Percentiles rank a stretch among this genome's conserved stretches.
Conservation (phyloP, 2,888 invertebrate species). For the Syritta pipiens region DNA sequence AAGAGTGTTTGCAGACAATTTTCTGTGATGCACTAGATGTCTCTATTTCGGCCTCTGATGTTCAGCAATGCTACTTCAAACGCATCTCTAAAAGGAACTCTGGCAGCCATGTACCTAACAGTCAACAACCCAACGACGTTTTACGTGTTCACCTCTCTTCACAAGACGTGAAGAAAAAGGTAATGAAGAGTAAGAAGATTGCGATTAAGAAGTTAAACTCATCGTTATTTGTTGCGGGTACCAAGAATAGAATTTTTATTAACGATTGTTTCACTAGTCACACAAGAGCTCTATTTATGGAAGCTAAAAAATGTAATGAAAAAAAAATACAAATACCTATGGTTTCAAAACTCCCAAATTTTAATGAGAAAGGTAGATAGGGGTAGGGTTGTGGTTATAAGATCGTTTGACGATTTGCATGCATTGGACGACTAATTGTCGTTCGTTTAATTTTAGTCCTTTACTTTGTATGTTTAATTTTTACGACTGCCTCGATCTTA, state of each 20-base stretch:
- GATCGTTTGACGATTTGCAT: no score
- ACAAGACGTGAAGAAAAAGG: background rate
- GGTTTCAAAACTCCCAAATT: no score
- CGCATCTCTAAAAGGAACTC: background rate
- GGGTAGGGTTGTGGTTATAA: no score
- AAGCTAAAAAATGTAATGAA: constrained; percentile 8
- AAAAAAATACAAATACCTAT: background rate
- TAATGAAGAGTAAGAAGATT: background rate
- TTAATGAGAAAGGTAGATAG: no score
- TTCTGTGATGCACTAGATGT: background rate
- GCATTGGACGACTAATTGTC: no score
- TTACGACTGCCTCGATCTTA: no score
- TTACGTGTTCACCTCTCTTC: background rate
- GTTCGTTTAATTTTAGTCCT: no score
- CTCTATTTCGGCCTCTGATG: background rate
- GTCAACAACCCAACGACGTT: background rate
- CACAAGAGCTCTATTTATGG: background rate
- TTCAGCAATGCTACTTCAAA: background rate
- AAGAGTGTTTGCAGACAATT: background rate
- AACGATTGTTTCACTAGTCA: constrained; percentile 6
- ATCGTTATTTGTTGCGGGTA: background rate
- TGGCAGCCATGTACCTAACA: background rate
- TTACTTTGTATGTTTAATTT: no score
- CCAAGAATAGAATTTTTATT: background rate
- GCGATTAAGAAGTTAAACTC: constrained; percentile 2